Evolutionary conservation across 2,797 vertebrate genomes (phyloP).

Genomic region (Anas georgica): DNA sequence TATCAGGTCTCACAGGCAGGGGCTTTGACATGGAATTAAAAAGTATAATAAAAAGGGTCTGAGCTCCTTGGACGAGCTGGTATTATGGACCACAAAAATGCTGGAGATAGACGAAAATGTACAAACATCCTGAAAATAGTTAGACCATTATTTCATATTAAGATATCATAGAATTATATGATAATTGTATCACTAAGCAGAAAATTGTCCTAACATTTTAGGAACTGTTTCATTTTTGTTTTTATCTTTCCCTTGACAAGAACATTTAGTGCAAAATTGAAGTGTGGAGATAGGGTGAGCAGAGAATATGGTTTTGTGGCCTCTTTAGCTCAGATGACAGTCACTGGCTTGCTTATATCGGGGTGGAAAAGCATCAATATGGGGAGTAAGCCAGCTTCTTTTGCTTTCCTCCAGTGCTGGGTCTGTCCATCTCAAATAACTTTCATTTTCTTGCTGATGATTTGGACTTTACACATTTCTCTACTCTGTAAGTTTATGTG

Average conservation of each 20-base stretch:
- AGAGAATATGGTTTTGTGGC: neutral
- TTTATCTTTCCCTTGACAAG: neutral
- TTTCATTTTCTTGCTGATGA: neutral
- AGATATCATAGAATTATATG: neutral
- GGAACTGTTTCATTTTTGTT: neutral
- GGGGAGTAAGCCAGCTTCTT: neutral
- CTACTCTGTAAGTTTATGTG: neutral
- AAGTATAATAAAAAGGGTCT: neutral
- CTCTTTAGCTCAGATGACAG: rapidly evolving
- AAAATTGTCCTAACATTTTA: neutral
- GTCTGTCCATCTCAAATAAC: rapidly evolving
- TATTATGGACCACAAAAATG: neutral
- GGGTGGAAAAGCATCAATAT: neutral
- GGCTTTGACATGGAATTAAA: neutral
- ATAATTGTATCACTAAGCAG: neutral
- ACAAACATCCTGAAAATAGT: neutral
- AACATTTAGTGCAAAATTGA: neutral
- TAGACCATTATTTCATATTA: neutral
- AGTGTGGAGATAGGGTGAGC: rapidly evolving
- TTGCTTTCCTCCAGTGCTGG: neutral
- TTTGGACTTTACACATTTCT: neutral
- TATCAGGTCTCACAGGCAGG: neutral
- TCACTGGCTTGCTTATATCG: rapidly evolving
- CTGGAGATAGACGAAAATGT: neutral
- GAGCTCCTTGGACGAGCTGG: neutral